phyloP scores from a whole-genome alignment of 2,888 invertebrate genomes.

The Tupiocoris notatus region DNA sequence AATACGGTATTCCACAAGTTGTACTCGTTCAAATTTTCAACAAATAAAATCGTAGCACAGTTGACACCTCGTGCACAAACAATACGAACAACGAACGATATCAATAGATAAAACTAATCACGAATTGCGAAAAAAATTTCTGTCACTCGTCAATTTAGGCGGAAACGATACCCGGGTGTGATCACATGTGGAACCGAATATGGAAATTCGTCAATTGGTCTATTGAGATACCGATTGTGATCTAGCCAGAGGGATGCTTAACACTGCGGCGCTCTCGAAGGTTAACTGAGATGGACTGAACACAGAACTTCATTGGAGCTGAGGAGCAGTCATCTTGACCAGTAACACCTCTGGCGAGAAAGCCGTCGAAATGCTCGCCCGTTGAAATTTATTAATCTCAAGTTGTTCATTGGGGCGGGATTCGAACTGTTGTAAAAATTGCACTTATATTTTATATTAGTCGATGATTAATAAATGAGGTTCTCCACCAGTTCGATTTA shows the following conservation, averaged over 20 bases:
- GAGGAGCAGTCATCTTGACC: not conserved
- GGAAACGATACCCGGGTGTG: not conserved
- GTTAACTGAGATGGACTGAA: not conserved
- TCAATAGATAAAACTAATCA: not conserved
- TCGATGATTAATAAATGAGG: too few species aligned
- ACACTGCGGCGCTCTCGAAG: not conserved
- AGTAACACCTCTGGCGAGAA: not conserved
- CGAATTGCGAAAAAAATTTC: not conserved
- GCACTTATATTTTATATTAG: too few species aligned
- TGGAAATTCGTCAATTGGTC: not conserved
- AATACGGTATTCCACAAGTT: not conserved
- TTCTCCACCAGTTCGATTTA: too few species aligned
- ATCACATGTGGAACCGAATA: not conserved
- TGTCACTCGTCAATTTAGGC: not conserved
- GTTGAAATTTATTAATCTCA: too few species aligned
- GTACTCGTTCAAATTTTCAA: not conserved
- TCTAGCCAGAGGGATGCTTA: not conserved
- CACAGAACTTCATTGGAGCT: not conserved
- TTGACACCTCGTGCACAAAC: not conserved
- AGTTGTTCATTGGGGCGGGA: too few species aligned
- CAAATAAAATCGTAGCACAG: not conserved
- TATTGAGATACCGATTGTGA: not conserved
- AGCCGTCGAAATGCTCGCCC: too few species aligned
- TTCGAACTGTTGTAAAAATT: too few species aligned
- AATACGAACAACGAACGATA: not conserved